phyloP scores from a whole-genome alignment of 2,888 invertebrate species.

The Galeopsomyia nigrocyanea region DNA sequence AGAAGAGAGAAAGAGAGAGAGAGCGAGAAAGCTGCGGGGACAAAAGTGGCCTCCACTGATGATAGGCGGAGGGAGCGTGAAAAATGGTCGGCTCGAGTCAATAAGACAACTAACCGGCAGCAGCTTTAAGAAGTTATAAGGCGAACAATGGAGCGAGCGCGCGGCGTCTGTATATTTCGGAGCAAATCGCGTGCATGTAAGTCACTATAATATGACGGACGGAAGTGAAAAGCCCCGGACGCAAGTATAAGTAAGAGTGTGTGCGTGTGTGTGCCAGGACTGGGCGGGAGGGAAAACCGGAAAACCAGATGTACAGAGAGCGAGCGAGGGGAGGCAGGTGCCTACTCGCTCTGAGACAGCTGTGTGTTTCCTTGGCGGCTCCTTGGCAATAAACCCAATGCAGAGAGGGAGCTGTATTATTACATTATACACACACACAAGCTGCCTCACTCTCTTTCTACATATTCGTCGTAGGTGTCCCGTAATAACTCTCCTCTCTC shows the following conservation, averaged over 20 bases:
- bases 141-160: too few relatives aligned
- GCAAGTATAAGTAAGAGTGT: too few relatives aligned
- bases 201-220: too few relatives aligned
- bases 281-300: slow-evolving; percentile 20
- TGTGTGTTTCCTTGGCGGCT: slow-evolving; percentile 17
- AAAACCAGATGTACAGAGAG: slow-evolving; percentile 32
- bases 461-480: not conserved
- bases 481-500: not conserved
- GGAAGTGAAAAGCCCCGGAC: too few relatives aligned
- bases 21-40: too few relatives aligned
- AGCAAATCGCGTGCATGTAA: too few relatives aligned
- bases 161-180: too few relatives aligned
- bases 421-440: not conserved
- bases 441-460: not conserved
- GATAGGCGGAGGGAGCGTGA: not conserved
- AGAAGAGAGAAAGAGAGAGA: too few relatives aligned
- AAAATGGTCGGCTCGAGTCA: slow-evolving; percentile 1
- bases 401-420: not conserved
- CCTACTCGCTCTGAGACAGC: slow-evolving; percentile 23
- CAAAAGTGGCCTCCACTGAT: too few relatives aligned
- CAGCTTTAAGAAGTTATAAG: too few relatives aligned
- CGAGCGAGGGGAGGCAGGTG: not conserved
- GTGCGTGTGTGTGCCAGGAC: too few relatives aligned
- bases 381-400: not conserved
- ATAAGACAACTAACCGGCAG: too few relatives aligned